A percentile compares a stretch with the other conserved stretches of the same genome.
These are phyloP conservation scores for Bombus superbus DNA, from an alignment of 1,140 invertebrate genomes.

Conservation along the genomic window DNA sequence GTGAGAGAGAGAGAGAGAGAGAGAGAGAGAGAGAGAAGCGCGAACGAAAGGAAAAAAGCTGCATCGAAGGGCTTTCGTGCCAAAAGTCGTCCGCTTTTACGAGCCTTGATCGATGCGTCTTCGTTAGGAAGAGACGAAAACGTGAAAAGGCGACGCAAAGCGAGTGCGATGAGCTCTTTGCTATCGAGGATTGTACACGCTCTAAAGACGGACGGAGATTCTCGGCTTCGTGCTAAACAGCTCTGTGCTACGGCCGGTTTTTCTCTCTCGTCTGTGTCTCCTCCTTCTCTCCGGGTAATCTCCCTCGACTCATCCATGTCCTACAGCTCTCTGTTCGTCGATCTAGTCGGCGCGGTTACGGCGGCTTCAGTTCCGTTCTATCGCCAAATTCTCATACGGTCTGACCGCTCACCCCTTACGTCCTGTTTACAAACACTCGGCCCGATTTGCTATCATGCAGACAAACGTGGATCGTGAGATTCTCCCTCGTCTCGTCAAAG, in stretches of 20 bases:
- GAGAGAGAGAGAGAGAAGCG: not conserved
- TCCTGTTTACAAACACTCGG: not conserved
- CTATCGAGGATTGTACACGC: not conserved
- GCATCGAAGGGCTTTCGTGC: conserved; percentile 62
- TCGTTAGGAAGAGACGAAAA: not conserved
- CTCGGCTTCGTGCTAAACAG: conserved; percentile 49
- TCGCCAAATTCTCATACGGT: conserved; percentile 20
- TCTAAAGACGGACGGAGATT: conserved; percentile 23
- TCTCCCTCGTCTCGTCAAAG: conserved; percentile 24
- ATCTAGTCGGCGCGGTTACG: conserved; percentile 6
- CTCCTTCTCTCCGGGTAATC: no score
- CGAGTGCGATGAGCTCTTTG: not conserved
- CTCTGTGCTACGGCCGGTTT: conserved; percentile 40
- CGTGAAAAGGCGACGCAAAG: not conserved
- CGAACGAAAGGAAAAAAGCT: conserved; percentile 12
- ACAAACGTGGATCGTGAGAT: not conserved
- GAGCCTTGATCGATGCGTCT: conserved; percentile 58
- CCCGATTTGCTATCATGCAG: not conserved
- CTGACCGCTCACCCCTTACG: not conserved
- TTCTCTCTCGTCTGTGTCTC: not conserved
- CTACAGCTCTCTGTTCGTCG: not conserved
- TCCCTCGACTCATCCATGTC: not conserved
- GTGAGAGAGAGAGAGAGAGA: not conserved
- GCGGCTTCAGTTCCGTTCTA: conserved; percentile 43
- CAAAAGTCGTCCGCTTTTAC: conserved; percentile 50